Conservation (phyloP, 2,113 vertebrate genomes). For the Pteropus alecto region DNA sequence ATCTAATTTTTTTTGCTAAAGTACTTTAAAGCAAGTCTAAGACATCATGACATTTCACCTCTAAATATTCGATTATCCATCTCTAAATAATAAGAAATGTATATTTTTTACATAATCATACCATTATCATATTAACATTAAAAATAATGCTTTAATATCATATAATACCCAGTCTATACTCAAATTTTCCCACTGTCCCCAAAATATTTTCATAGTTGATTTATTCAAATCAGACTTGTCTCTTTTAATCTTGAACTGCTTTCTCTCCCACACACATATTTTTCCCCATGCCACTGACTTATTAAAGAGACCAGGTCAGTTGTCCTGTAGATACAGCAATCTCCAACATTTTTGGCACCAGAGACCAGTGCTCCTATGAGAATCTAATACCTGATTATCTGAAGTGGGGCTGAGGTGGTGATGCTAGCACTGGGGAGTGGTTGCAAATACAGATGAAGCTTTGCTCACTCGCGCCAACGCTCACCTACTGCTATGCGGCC, state of each 20-base stretch:
- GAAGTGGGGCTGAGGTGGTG: too few species aligned
- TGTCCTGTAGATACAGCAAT: neutral
- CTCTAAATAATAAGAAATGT: neutral
- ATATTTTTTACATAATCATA: neutral
- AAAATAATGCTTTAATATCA: conserved; percentile 11
- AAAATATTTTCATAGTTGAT: neutral
- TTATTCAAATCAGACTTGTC: conserved; percentile 8
- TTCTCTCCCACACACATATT: neutral
- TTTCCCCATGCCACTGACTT: neutral
- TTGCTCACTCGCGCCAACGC: too few species aligned
- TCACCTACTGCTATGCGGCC: too few species aligned
- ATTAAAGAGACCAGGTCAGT: neutral
- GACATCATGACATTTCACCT: conserved; percentile 3
- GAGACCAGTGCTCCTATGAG: too few species aligned
- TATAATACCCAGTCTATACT: neutral
- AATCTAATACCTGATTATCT: too few species aligned
- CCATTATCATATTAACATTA: neutral
- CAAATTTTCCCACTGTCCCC: neutral
- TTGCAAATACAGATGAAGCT: too few species aligned
- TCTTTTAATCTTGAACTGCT: neutral
- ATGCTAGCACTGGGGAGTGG: too few species aligned
- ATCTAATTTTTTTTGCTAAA: neutral
- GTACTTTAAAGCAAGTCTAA: neutral
- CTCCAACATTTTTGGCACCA: too few species aligned
- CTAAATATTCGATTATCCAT: neutral